Base-by-base conservation (phyloP, 2,797 vertebrate genomes). In the Sibirionetta formosa region DNA sequence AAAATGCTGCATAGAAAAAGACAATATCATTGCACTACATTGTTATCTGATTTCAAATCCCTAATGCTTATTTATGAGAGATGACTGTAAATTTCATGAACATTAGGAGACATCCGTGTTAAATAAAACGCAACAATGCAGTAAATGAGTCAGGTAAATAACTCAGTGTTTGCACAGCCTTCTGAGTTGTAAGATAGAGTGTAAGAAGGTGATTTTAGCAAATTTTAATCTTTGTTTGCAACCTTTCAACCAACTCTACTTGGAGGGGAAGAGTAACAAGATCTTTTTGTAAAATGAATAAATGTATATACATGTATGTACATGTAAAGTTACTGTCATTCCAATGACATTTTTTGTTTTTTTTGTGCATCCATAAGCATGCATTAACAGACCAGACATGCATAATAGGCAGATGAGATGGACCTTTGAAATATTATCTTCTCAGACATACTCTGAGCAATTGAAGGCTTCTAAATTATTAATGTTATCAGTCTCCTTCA, bases 401-500 rank as follows among this genome's bases (percentile, higher is more conserved):
- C 63, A 35, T 57, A 92, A 90, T n/a, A 71, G 69, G 33, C 8
- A 38, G 50, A 93, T 93, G 68, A 91, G 40, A 50, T 35, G 26
- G 26, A 50, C 51, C 29, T 95, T 94, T 92, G 78, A 95, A 94
- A 97, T 86, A 89, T 16, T 83, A 72, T 63, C 29, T 70, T 82
- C 65, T 75, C 27, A 66, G 80, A 72, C 29, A 83, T 68, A 93
- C 95, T 53, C 57, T 75, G 63, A 94, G 89, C 38, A 89, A 51
- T 24, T 48, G 33, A 66, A 35, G 75, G 6, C 58, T 84, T 71
- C 40, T 91, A 91, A 93, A 94, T 96, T 93, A 90, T 94, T 94
- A 80, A 90, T 68, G 35, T 79, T 85, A 93, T 90, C 80, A 86
- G 78, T 85, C 63, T 66, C 27, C 36, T 83, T 87, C 38, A 63